Evolutionary conservation across 1,140 invertebrate genomes (phyloP).

Genomic region (Drosophila littoralis): DNA sequence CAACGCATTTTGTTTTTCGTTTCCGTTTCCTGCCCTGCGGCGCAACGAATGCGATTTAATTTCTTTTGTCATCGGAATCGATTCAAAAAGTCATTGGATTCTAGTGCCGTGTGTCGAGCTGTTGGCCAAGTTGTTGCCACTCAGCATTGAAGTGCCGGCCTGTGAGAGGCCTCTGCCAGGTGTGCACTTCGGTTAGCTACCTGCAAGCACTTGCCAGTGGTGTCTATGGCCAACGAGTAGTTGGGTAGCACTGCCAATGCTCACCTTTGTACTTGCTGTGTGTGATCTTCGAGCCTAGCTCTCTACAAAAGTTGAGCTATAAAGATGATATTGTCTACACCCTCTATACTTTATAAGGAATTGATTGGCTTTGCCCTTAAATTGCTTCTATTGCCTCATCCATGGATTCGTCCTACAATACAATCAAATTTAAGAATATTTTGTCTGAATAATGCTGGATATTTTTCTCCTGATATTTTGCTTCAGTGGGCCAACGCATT

Average conservation of each 20-base stretch:
- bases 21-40: constrained; percentile 77
- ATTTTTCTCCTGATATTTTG: no score
- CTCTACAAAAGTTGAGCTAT: no score
- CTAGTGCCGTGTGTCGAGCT: constrained; percentile 37
- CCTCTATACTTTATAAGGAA: no score
- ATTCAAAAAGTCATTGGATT: constrained; percentile 66
- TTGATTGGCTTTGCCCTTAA: no score
- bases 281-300: no score
- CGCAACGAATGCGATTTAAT: constrained; percentile 72
- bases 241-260: neutral
- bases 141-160: constrained; percentile 58
- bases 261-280: neutral
- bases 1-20: constrained; percentile 40
- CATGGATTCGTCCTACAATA: no score
- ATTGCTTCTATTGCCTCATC: no score
- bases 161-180: constrained; percentile 44
- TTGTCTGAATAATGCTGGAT: no score
- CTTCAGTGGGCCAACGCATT: no score
- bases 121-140: constrained; percentile 62
- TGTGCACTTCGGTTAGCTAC: constrained; percentile 46
- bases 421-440: no score
- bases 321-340: no score
- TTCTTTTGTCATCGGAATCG: constrained; percentile 61
- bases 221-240: neutral
- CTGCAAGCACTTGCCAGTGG: constrained; percentile 5